These are phyloP conservation scores for Sceliomorpha sp. DNA, from an alignment of 2,888 invertebrate genomes.

Conservation along the genomic window DNA sequence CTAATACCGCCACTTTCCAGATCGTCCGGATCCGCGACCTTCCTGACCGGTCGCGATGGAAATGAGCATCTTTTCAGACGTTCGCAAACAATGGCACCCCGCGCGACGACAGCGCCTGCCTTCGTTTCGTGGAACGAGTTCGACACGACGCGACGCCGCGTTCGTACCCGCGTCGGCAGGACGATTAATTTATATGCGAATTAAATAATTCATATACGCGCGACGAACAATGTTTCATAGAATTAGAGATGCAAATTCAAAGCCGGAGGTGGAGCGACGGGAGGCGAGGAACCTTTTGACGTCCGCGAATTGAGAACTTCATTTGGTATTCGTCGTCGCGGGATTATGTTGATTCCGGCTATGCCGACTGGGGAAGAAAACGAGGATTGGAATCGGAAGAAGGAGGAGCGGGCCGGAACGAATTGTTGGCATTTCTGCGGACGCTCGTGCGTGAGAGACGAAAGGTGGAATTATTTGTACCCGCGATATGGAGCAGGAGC, in stretches of 20 bases:
- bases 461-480: no score
- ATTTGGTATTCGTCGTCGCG: constrained; percentile 7
- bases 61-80: constrained; percentile 22
- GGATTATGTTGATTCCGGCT: background rate
- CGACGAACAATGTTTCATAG: constrained; percentile 28
- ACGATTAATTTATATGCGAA: constrained; percentile 42
- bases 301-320: background rate
- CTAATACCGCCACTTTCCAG: constrained; percentile 22
- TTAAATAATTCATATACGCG: constrained; percentile 47
- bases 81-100: constrained; percentile 41
- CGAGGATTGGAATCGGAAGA: no score
- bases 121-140: constrained; percentile 27
- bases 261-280: no score
- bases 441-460: no score
- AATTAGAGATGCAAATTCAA: constrained; percentile 29
- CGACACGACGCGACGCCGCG: constrained; percentile 33
- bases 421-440: no score
- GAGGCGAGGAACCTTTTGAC: background rate
- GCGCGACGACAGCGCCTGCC: constrained; percentile 27
- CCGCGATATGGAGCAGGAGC: no score
- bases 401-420: no score
- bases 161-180: constrained; percentile 27
- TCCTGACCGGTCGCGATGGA: no score
- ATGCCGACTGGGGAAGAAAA: no score
- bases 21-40: no score